Evolutionary conservation across 1,140 invertebrate species (phyloP).

Genomic region (Helicoverpa zea): DNA sequence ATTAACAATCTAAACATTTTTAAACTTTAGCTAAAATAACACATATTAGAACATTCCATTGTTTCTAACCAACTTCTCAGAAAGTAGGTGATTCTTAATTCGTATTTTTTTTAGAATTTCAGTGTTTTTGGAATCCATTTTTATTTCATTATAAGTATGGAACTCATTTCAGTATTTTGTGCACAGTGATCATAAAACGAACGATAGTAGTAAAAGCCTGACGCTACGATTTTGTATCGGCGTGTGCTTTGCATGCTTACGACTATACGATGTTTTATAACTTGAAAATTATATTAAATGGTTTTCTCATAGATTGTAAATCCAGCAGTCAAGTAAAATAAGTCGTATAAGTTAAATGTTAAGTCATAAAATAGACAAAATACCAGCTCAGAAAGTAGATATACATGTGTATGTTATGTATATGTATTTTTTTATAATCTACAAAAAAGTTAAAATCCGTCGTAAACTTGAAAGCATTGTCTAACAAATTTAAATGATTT

Average conservation of each 20-base stretch:
- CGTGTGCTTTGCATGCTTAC: constrained; percentile 67
- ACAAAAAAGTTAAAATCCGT: not conserved
- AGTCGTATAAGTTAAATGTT: constrained; percentile 50
- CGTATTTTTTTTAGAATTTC: too few relatives aligned
- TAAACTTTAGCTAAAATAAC: constrained; percentile 1
- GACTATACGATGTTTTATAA: constrained; percentile 54
- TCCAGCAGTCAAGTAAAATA: constrained; percentile 61
- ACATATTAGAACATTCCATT: constrained; percentile 16
- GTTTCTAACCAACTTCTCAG: not conserved
- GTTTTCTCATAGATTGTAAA: constrained; percentile 63
- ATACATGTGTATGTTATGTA: constrained; percentile 31
- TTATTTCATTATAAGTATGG: not conserved
- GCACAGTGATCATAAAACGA: constrained; percentile 59
- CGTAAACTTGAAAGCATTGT: not conserved
- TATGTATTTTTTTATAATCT: not conserved
- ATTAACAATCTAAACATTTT: not conserved
- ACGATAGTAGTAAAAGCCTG: constrained; percentile 62
- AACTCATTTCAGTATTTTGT: constrained; percentile 43
- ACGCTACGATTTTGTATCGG: constrained; percentile 69
- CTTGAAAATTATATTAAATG: constrained; percentile 62
- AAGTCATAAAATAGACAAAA: constrained; percentile 46
- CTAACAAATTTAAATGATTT: too few relatives aligned
- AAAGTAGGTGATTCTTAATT: too few relatives aligned
- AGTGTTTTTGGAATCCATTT: too few relatives aligned
- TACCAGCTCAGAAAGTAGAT: constrained; percentile 30